Evolutionary conservation across 2,113 vertebrate species (phyloP), one percentile per base, ranked within the genome.

Genomic region (Nymphicus hollandicus): DNA sequence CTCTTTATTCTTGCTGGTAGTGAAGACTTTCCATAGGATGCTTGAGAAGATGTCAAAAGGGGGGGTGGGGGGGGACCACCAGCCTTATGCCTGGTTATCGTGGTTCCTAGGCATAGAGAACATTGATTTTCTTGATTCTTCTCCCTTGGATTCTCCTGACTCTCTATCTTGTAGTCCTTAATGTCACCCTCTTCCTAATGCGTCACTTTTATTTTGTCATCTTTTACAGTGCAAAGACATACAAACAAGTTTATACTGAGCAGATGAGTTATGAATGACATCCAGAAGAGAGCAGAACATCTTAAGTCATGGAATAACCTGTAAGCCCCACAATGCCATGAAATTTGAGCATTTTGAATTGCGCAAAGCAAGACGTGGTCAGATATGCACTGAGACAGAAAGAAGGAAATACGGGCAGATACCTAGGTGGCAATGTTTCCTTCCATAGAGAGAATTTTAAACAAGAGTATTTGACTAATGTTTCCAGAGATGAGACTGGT

Each of bases 401-500:
- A 66, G 20, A 84, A 68, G 49, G 1, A 86, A 95, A 86, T 64
- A 64, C 8, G 43, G 27, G 16, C 76, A 92, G 61, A 86, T 44
- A 86, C 52, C 33, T 91, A 86, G 50, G 64, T 93, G 33, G 77
- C 69, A 93, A 95, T 50, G 35, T 88, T 92, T 86, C 61, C 52
- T 81, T 86, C 77, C 27, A 18, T 2, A 85, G 16, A 61, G 13
- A 24, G 16, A 87, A 65, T 92, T 79, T 91, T 77, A 85, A 91
- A 70, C 15, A 53, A 61, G 31, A 79, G 5, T 23, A 74, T 86
- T 91, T 92, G 80, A 81, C 77, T 89, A 83, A 72, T 84, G 60
- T 84, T 95, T 96, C 61, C 44, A 91, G 49, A 88, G 44, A 72
- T 65, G 86, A 93, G 68, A 79, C 72, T 84, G 87, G 20, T 65